Evolutionary conservation across 2,113 vertebrate genomes (phyloP).

Genomic region (Bubo scandiacus): DNA sequence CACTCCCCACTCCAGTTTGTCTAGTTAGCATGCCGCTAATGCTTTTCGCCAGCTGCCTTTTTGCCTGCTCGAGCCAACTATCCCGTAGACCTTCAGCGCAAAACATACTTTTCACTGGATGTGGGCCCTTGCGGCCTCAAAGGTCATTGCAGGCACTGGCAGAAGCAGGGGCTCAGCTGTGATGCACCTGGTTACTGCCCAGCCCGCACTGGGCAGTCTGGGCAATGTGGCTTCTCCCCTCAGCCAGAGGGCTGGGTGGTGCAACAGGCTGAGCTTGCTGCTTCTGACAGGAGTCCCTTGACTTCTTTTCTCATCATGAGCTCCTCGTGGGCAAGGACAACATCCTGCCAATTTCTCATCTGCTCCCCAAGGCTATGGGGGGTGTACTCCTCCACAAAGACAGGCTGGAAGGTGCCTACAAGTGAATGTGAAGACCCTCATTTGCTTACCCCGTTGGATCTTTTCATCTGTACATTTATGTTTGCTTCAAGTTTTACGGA

Average conservation of each 20-base stretch:
- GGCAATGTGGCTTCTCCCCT: rapidly evolving
- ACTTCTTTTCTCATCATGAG: neutral
- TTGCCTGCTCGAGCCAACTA: neutral
- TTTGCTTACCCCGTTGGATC: neutral
- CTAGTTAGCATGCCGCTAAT: neutral
- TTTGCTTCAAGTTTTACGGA: neutral
- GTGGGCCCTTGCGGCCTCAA: neutral
- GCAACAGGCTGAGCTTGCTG: neutral
- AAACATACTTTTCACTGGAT: neutral
- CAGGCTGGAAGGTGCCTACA: neutral
- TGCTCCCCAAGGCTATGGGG: neutral
- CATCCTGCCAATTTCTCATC: neutral
- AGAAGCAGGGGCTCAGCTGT: neutral
- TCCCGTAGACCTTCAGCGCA: neutral
- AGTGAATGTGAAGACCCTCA: neutral
- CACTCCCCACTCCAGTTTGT: neutral
- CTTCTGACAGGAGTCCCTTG: neutral
- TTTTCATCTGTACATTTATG: neutral
- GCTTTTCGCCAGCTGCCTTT: neutral
- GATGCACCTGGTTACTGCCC: neutral
- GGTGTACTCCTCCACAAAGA: neutral
- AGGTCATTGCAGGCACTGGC: neutral
- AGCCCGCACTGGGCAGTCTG: neutral
- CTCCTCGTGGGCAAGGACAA: neutral
- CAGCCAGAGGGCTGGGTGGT: neutral